A percentile compares a stretch with the other conserved stretches of the same genome.
These are phyloP conservation scores for Apteryx mantelli DNA, from an alignment of 2,113 vertebrate species.

Conservation along the genomic window DNA sequence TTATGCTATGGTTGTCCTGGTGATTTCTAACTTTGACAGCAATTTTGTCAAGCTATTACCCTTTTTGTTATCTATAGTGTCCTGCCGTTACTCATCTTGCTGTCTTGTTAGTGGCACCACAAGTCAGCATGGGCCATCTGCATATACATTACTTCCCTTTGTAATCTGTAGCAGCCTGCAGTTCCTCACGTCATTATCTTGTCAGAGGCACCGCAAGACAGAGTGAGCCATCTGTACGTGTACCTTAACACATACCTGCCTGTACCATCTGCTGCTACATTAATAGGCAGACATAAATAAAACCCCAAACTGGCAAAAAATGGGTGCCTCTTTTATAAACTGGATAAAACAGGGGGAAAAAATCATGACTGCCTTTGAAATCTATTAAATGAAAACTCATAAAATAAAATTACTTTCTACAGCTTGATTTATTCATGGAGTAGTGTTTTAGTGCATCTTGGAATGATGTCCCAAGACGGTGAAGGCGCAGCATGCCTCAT, in stretches of 20 bases:
- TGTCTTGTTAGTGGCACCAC: slow-evolving; percentile 23
- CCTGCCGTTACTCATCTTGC: slow-evolving; percentile 8
- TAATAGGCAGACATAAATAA: background rate
- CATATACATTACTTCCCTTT: background rate
- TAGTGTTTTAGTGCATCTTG: background rate
- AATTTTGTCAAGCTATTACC: background rate
- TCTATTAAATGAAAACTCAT: background rate
- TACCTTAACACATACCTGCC: background rate
- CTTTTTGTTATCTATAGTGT: background rate
- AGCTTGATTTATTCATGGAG: background rate
- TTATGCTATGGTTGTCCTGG: background rate
- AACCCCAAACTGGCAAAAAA: background rate
- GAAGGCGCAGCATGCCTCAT: background rate
- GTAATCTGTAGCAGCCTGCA: slow-evolving; percentile 5
- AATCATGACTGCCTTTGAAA: fast-evolving
- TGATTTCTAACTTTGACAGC: background rate
- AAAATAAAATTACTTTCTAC: background rate
- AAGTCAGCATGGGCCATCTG: slow-evolving; percentile 17
- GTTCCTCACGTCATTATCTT: slow-evolving; percentile 31
- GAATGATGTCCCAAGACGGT: background rate
- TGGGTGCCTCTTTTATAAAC: background rate
- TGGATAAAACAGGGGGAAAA: background rate
- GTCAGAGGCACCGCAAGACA: background rate
- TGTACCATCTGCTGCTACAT: slow-evolving; percentile 26
- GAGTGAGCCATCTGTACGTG: slow-evolving; percentile 41